These are phyloP conservation scores for Patiria pectinifera DNA, from an alignment of 53 echinoderm and acorn worm genomes.

Conservation along the genomic window DNA sequence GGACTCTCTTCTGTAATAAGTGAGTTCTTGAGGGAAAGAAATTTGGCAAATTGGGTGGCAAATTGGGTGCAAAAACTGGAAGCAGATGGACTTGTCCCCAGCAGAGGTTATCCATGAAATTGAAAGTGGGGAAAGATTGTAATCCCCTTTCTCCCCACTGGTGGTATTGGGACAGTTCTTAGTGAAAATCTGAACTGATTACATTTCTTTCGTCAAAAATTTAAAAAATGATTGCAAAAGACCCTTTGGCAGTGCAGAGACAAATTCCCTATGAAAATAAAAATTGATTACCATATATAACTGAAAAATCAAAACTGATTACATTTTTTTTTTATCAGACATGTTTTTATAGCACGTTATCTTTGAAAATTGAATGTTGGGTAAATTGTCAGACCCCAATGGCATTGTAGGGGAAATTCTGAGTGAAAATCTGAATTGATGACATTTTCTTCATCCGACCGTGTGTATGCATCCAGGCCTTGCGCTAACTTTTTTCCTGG, in stretches of 20 bases:
- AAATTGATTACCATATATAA: no score
- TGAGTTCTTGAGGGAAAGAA: background rate
- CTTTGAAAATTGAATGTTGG: no score
- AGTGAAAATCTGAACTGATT: background rate
- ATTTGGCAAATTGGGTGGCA: background rate
- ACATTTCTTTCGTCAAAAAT: background rate
- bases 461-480: no score
- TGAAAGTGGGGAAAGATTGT: background rate
- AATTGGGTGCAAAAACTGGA: background rate
- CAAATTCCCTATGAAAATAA: no score
- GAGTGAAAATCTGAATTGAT: background rate
- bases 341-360: no score
- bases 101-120: background rate
- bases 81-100: slow-evolving; percentile 4
- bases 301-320: no score
- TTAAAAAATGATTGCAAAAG: no score
- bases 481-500: no score
- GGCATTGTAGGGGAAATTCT: background rate
- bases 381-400: no score
- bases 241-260: no score
- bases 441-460: background rate
- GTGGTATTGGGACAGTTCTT: background rate
- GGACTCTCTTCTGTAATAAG: background rate
- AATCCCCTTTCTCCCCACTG: no score
- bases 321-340: no score